phyloP scores from a whole-genome alignment of 1,140 invertebrate genomes.

The Aphis gossypii region DNA sequence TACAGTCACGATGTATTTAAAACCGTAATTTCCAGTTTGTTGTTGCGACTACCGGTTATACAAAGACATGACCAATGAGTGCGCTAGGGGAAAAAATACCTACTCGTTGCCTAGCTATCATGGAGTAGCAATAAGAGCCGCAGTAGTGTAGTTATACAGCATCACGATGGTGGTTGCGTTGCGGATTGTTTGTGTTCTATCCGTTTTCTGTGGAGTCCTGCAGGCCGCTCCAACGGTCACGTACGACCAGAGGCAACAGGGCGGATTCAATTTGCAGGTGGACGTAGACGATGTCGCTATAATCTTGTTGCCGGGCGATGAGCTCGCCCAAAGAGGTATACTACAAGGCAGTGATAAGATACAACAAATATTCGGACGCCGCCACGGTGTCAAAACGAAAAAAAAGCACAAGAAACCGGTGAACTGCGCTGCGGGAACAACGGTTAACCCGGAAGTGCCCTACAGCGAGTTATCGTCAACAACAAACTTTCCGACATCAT shows the following conservation, averaged over 20 bases:
- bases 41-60: slow-evolving; percentile 19
- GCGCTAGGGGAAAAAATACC: background rate
- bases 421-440: background rate
- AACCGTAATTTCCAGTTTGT: slow-evolving; percentile 32
- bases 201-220: background rate
- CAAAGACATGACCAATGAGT: background rate
- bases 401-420: slow-evolving; percentile 33
- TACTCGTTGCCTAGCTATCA: background rate
- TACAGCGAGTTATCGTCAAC: background rate
- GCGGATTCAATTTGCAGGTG: slow-evolving; percentile 39
- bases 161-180: slow-evolving; percentile 38
- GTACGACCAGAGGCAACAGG: slow-evolving; percentile 43
- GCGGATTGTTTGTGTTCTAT: background rate
- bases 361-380: background rate
- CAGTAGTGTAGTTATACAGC: background rate
- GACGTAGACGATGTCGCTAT: slow-evolving; percentile 27
- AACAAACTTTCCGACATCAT: background rate
- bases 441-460: background rate
- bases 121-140: background rate
- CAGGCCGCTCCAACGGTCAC: slow-evolving; percentile 18
- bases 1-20: background rate
- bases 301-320: background rate
- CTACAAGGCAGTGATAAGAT: background rate
- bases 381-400: background rate
- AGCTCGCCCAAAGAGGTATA: background rate